Evolutionary conservation across 2,888 invertebrate genomes (phyloP).

Genomic region (Phyllotreta cruciferae): DNA sequence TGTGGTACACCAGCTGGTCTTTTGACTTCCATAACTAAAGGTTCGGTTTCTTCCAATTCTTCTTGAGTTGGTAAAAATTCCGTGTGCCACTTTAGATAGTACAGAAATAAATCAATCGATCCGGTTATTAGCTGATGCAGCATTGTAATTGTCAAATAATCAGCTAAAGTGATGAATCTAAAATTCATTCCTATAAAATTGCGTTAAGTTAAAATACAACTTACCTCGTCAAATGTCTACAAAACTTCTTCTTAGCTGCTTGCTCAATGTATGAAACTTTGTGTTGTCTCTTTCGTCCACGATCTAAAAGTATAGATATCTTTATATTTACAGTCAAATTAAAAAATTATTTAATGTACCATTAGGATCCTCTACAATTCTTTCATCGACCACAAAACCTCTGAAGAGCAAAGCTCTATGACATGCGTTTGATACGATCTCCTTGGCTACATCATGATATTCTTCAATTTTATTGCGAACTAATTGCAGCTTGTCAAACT

Average conservation of each 20-base stretch:
- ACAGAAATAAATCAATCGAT: slow-evolving; percentile 68
- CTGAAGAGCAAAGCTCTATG: slow-evolving; percentile 75
- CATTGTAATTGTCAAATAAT: slow-evolving; percentile 75
- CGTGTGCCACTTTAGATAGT: slow-evolving; percentile 65
- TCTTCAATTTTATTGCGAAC: slow-evolving; percentile 57
- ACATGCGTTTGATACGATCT: slow-evolving; percentile 73
- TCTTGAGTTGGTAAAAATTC: slow-evolving; percentile 62
- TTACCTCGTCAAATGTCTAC: slow-evolving; percentile 79
- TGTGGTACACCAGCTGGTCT: slow-evolving; percentile 60
- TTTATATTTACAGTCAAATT: not conserved
- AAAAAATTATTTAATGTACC: slow-evolving; percentile 36
- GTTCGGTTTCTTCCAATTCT: slow-evolving; percentile 55
- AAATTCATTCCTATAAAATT: slow-evolving; percentile 35
- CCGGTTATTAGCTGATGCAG: slow-evolving; percentile 70
- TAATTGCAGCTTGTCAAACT: slow-evolving; percentile 56
- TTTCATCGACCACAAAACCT: slow-evolving; percentile 82
- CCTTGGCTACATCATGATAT: slow-evolving; percentile 64
- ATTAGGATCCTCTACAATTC: slow-evolving; percentile 47
- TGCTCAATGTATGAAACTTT: slow-evolving; percentile 80
- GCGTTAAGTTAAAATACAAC: slow-evolving; percentile 22
- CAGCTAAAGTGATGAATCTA: slow-evolving; percentile 75
- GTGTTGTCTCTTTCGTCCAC: slow-evolving; percentile 41
- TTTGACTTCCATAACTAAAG: slow-evolving; percentile 56
- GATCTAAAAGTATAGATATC: slow-evolving; percentile 32
- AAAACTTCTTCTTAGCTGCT: slow-evolving; percentile 82